These are phyloP conservation scores for Hiodon alosoides DNA, from an alignment of 2,113 vertebrate genomes.

Conservation along the genomic window DNA sequence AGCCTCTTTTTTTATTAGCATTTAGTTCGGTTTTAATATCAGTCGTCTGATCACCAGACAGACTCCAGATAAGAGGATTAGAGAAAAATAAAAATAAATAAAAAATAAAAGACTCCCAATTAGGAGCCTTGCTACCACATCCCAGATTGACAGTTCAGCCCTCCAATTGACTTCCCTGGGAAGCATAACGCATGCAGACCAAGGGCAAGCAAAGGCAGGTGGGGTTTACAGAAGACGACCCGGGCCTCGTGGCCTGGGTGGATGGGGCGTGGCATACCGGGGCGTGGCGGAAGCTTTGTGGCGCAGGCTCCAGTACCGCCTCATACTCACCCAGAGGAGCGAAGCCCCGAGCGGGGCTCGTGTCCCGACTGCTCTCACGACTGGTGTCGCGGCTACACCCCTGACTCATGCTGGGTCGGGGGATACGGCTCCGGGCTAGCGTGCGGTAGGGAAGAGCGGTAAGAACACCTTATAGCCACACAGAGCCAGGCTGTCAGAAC, in stretches of 20 bases:
- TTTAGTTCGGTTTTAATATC: too few relatives aligned
- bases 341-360: conserved; percentile 97
- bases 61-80: too few relatives aligned
- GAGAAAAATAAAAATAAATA: too few relatives aligned
- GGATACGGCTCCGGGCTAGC: conserved; percentile 98
- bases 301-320: conserved; percentile 47
- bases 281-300: conserved; percentile 13
- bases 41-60: too few relatives aligned
- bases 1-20: too few relatives aligned
- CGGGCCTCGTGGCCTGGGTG: neutral
- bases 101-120: too few relatives aligned
- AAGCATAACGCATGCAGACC: conserved; percentile 56
- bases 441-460: conserved; percentile 87
- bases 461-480: conserved; percentile 84
- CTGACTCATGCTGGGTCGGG: conserved; percentile 99
- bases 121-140: neutral
- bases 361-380: conserved; percentile 99
- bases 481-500: conserved; percentile 73
- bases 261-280: conserved; percentile 20
- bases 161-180: neutral
- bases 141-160: neutral
- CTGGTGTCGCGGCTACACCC: conserved; percentile 99
- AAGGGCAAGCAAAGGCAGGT: conserved; percentile 37
- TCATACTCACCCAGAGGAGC: conserved; percentile 93
- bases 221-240: conserved; percentile 14